These are phyloP conservation scores for Sylvilagus bachmani DNA, from an alignment of 2,113 vertebrate genomes.

Conservation along the genomic window DNA sequence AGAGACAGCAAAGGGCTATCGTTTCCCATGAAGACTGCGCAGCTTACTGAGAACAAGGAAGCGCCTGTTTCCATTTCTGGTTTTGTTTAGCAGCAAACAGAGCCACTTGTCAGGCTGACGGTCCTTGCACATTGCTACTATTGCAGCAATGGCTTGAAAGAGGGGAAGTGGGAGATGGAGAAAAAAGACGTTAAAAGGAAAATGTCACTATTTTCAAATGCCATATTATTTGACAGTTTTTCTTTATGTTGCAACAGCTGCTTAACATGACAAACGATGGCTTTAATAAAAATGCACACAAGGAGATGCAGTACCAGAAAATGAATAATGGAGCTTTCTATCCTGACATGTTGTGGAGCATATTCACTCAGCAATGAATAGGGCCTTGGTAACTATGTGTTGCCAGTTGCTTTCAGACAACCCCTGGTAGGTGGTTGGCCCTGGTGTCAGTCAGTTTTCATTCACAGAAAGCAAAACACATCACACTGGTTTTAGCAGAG, in stretches of 20 bases:
- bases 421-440: background rate
- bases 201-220: conserved; percentile 78
- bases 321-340: conserved; percentile 41
- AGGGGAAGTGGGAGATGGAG: conserved; percentile 68
- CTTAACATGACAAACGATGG: conserved; percentile 84
- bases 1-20: background rate
- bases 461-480: background rate
- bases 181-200: conserved; percentile 79
- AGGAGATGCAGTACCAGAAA: conserved; percentile 66
- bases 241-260: conserved; percentile 85
- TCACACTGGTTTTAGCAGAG: background rate
- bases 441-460: conserved; percentile 3
- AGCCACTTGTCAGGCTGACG: conserved; percentile 34
- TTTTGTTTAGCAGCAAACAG: conserved; percentile 50
- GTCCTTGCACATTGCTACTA: conserved; percentile 48
- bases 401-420: conserved; percentile 48
- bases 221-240: conserved; percentile 78
- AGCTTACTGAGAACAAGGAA: background rate
- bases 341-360: background rate
- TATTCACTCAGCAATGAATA: background rate
- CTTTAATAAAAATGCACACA: conserved; percentile 69
- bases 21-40: background rate
- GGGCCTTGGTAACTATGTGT: conserved; percentile 9
- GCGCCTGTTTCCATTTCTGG: conserved; percentile 7
- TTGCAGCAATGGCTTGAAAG: conserved; percentile 64